Conservation (phyloP, 1,140 invertebrate species). For the Pogonomyrmex barbatus region DNA sequence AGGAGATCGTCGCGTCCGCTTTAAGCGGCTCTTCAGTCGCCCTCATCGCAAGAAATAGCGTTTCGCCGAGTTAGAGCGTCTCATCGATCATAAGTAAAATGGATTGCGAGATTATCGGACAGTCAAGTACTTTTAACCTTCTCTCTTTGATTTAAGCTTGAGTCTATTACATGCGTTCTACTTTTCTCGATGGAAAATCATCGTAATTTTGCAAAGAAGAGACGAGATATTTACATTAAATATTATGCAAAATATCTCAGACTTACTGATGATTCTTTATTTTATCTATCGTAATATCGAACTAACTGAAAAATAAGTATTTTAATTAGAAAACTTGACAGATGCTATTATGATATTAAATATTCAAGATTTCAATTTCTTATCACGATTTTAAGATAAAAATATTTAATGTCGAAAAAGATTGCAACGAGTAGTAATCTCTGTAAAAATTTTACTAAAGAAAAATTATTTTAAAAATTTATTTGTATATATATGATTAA, state of each 20-base stretch:
- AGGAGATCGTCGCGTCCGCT: slow-evolving; percentile 66
- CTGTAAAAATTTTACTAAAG: not conserved
- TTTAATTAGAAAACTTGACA: not conserved
- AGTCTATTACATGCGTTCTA: not conserved
- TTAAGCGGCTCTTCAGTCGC: slow-evolving; percentile 56
- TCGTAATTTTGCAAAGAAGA: slow-evolving; percentile 14
- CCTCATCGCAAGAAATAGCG: slow-evolving; percentile 54
- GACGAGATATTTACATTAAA: not conserved
- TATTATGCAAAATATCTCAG: not conserved
- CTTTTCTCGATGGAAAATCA: not conserved
- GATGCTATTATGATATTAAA: slow-evolving; percentile 4
- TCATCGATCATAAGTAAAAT: slow-evolving; percentile 56
- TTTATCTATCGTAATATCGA: not conserved
- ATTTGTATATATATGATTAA: not conserved
- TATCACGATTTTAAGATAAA: not conserved
- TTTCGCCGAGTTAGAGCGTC: slow-evolving; percentile 54
- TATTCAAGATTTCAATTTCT: not conserved
- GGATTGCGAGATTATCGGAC: slow-evolving; percentile 46
- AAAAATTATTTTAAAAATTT: not conserved
- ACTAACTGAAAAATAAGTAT: not conserved
- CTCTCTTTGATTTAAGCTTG: not conserved
- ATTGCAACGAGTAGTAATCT: not conserved
- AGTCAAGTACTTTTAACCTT: slow-evolving; percentile 26
- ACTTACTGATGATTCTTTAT: not conserved
- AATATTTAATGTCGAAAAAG: not conserved